Conservation (phyloP, 2,113 vertebrate genomes). For the Pangasianodon gigas region DNA sequence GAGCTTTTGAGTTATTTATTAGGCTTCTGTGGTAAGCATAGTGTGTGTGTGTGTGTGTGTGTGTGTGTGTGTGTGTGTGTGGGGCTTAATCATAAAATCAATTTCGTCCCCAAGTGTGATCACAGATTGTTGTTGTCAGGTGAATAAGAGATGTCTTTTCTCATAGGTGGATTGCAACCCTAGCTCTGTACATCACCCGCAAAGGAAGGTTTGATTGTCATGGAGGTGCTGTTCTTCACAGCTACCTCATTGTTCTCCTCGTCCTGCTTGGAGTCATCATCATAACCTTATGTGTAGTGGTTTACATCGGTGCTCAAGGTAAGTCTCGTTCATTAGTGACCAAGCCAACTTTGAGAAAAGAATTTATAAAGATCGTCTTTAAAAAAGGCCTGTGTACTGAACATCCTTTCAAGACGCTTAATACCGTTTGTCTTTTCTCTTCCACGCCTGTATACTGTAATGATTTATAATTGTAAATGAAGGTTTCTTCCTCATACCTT, state of each 20-base stretch:
- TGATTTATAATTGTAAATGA: not conserved
- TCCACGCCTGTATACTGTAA: not conserved
- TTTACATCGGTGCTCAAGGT: conserved; percentile 93
- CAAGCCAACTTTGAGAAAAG: not conserved
- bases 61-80: not conserved
- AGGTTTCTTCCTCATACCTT: not conserved
- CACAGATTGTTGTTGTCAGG: not conserved
- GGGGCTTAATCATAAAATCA: not conserved
- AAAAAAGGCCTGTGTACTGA: not conserved
- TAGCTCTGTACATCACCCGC: conserved; percentile 80
- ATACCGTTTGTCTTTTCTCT: not conserved
- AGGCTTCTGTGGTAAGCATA: conserved; percentile 81
- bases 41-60: not conserved
- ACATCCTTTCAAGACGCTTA: not conserved
- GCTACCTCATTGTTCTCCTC: conserved; percentile 85
- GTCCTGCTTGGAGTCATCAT: conserved; percentile 84
- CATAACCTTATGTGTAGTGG: conserved; percentile 77
- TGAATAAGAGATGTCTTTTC: not conserved
- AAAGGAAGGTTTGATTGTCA: conserved; percentile 80
- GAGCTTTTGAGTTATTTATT: conserved; percentile 82
- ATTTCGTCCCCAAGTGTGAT: no score
- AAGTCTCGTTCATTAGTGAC: conserved; percentile 16
- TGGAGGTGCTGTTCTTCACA: conserved; percentile 78
- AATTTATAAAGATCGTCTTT: not conserved
- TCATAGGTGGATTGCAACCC: conserved; percentile 86